Percentiles rank a stretch among this genome's conserved stretches.
These are phyloP conservation scores for Dendropsophus ebraccatus DNA, from an alignment of 2,113 vertebrate species.

Conservation along the genomic window DNA sequence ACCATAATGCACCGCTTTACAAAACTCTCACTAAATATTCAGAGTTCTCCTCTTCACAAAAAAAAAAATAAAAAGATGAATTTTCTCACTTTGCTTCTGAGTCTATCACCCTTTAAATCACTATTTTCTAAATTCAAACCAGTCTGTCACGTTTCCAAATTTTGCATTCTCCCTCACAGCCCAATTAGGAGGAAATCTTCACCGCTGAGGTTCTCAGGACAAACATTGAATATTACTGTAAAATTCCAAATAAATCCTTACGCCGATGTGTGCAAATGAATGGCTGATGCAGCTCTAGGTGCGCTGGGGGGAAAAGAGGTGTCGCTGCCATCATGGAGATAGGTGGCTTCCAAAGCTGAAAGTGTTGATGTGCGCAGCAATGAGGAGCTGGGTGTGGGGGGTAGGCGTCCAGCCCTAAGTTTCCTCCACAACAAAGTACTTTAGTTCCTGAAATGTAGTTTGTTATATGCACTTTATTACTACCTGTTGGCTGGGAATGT, in stretches of 20 bases:
- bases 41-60: not conserved
- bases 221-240: constrained; percentile 26
- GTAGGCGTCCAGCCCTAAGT: not conserved
- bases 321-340: not conserved
- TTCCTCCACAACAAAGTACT: not conserved
- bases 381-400: not conserved
- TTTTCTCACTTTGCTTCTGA: constrained; percentile 24
- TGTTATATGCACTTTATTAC: no score
- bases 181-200: constrained; percentile 41
- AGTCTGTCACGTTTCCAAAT: constrained; percentile 46
- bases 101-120: constrained; percentile 48
- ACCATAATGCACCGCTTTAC: not conserved
- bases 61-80: constrained; percentile 1
- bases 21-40: not conserved
- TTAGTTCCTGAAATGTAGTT: no score
- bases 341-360: not conserved
- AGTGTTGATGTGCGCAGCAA: not conserved
- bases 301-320: not conserved
- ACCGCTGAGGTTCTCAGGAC: constrained; percentile 5
- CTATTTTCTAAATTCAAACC: constrained; percentile 39
- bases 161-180: constrained; percentile 34
- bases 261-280: not conserved
- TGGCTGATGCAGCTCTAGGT: not conserved
- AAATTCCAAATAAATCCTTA: not conserved
- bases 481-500: no score